Evolutionary conservation across 2,888 invertebrate genomes (phyloP).

Genomic region (Erebia palarica): DNA sequence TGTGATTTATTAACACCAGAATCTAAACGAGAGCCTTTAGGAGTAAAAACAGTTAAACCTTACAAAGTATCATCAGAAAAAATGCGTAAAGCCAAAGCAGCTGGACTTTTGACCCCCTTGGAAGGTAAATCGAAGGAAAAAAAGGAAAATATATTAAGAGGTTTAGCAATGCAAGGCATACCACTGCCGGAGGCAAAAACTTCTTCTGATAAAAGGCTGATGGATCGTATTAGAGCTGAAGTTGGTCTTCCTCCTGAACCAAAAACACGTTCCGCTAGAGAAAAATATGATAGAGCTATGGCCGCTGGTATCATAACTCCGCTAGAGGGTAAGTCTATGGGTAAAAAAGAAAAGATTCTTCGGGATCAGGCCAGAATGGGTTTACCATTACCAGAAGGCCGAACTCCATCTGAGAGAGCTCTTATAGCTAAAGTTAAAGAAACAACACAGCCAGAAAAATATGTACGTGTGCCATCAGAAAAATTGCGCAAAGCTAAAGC

Average conservation of each 20-base stretch:
- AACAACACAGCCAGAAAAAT: conserved; percentile 9
- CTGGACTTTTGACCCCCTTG: conserved; percentile 47
- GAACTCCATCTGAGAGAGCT: neutral
- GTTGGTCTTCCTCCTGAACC: too few species aligned
- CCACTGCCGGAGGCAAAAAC: conserved; percentile 44
- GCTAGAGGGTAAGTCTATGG: too few species aligned
- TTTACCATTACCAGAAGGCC: too few species aligned
- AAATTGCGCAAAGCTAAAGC: conserved; percentile 43
- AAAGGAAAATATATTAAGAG: conserved; percentile 47
- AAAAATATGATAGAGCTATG: too few species aligned
- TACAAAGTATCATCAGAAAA: conserved; percentile 18
- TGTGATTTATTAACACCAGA: conserved; percentile 47
- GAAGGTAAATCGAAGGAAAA: conserved; percentile 44
- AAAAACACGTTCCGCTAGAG: too few species aligned
- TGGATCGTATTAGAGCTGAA: too few species aligned
- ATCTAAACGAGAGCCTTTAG: conserved; percentile 35
- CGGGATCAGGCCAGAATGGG: too few species aligned
- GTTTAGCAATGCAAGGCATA: conserved; percentile 39
- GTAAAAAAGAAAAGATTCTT: too few species aligned
- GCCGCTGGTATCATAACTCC: too few species aligned
- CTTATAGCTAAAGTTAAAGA: conserved; percentile 31
- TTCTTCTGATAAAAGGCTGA: too few species aligned
- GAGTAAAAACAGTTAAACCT: conserved; percentile 30
- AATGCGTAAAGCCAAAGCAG: conserved; percentile 40
- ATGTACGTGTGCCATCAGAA: conserved; percentile 31